Evolutionary conservation across 2,113 vertebrate species (phyloP), one percentile per base, ranked within the genome.

Genomic region (Chionis minor): DNA sequence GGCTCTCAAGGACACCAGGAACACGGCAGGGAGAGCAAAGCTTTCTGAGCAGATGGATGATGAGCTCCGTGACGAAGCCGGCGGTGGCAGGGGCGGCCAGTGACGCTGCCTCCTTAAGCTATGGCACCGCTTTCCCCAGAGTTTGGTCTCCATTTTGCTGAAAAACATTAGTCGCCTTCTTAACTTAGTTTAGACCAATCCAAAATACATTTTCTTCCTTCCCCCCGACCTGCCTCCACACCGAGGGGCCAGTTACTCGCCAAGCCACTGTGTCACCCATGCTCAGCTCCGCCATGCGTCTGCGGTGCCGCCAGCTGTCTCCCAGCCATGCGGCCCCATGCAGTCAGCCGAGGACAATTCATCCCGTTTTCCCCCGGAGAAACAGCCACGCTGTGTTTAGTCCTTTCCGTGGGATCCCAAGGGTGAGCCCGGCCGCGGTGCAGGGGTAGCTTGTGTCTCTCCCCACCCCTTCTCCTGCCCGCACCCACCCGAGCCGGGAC

Each of bases 371-470:
- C 49, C 79, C 17, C 10, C 26, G 32, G 33, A 54, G 38, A 63
- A 69, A 58, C 12, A 30, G 7, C 19, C 0, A 0, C 1, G 2
- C 0, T 3, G 21, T 32, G 16, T 40, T 45, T 4, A 23, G 27
- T n/a, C 19, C 59, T 40, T 40, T 74, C 30, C 62, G 6, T 0
- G 0, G 9, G 30, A 44, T 49, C 33, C 49, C 38, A 40, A 23
- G 40, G 19, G 17, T 45, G 8, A 1, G 1, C 69, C 55, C 28
- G 32, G 11, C 66, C 11, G 3, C 0, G 0, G 33, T 6, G 12
- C 4, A 0, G 2, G 10, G 27, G 21, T 51, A 69, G 17, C 35
- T 66, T 10, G 1, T 7, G 1, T n/a, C 28, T n/a, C 28, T 84
- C 16, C 20, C 22, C 1, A 1, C 42, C 40, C 51, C 79, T 55